phyloP scores from a whole-genome alignment of 2,888 invertebrate species.

The Scotopteryx bipunctaria region DNA sequence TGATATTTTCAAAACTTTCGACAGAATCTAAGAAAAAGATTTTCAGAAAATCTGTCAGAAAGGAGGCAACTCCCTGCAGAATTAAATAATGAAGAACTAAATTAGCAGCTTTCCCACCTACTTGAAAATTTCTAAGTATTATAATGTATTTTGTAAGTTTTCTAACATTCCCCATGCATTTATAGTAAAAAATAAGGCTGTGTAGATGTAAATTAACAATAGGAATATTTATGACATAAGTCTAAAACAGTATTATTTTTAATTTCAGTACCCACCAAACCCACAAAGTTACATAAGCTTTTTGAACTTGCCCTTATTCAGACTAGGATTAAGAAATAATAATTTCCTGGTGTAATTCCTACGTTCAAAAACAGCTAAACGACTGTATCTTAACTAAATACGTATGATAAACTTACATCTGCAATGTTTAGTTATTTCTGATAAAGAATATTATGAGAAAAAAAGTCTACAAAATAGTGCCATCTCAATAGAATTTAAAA shows the following conservation, averaged over 20 bases:
- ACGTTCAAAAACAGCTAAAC: background rate
- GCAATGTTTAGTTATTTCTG: background rate
- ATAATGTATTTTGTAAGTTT: background rate
- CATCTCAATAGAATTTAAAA: too few relatives aligned
- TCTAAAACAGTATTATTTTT: slow-evolving; percentile 5
- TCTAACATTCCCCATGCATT: slow-evolving; percentile 50
- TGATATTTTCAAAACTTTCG: too few relatives aligned
- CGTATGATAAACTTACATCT: background rate
- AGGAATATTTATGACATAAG: background rate
- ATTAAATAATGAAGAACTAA: too few relatives aligned
- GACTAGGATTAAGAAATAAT: too few relatives aligned
- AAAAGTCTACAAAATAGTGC: background rate
- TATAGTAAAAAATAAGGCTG: slow-evolving; percentile 47
- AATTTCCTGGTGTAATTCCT: too few relatives aligned
- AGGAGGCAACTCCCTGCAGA: too few relatives aligned
- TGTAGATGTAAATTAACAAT: slow-evolving; percentile 42
- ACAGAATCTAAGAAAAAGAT: too few relatives aligned
- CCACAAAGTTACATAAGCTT: too few relatives aligned
- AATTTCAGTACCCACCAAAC: background rate
- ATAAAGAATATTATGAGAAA: background rate
- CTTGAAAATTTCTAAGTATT: background rate
- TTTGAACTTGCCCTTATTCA: too few relatives aligned
- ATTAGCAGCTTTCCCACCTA: background rate
- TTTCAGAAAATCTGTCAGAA: background rate
- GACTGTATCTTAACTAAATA: background rate